Evolutionary conservation across 1,140 invertebrate species (phyloP).

Genomic region (Brachionus paranguensis): DNA sequence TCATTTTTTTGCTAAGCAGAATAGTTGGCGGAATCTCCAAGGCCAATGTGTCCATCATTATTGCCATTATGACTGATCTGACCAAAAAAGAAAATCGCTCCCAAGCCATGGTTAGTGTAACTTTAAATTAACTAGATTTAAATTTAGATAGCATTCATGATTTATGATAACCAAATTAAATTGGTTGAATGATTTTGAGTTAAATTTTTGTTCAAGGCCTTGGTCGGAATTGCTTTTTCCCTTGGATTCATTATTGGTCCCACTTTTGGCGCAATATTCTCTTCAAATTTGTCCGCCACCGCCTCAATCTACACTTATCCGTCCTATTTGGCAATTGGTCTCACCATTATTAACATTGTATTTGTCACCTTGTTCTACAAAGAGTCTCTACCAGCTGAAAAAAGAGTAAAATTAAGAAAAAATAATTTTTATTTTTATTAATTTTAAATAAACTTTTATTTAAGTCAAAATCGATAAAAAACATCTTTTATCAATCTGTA

Average conservation of each 20-base stretch:
- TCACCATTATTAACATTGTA: constrained; percentile 71
- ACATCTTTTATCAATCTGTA: constrained; percentile 66
- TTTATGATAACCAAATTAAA: not conserved
- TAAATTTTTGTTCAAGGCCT: constrained; percentile 65
- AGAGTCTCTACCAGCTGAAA: constrained; percentile 74
- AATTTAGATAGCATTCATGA: not conserved
- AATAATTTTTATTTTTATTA: not conserved
- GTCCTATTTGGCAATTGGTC: constrained; percentile 73
- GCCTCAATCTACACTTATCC: constrained; percentile 72
- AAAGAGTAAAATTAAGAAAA: constrained; percentile 52
- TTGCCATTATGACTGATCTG: constrained; percentile 90
- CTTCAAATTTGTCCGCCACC: constrained; percentile 43
- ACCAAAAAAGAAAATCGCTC: constrained; percentile 72
- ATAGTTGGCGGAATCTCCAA: constrained; percentile 90
- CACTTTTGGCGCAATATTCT: constrained; percentile 74
- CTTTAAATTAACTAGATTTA: constrained; percentile 43
- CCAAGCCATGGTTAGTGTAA: constrained; percentile 75
- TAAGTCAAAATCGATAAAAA: constrained; percentile 63
- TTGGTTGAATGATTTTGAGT: not conserved
- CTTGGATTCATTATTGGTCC: constrained; percentile 93
- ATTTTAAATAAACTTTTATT: not conserved
- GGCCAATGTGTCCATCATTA: constrained; percentile 88
- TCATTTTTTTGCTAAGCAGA: constrained; percentile 82
- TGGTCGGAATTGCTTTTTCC: constrained; percentile 93
- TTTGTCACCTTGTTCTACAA: constrained; percentile 70